phyloP scores from a whole-genome alignment of 2,797 vertebrate genomes.

The Anisognathus igniventris region DNA sequence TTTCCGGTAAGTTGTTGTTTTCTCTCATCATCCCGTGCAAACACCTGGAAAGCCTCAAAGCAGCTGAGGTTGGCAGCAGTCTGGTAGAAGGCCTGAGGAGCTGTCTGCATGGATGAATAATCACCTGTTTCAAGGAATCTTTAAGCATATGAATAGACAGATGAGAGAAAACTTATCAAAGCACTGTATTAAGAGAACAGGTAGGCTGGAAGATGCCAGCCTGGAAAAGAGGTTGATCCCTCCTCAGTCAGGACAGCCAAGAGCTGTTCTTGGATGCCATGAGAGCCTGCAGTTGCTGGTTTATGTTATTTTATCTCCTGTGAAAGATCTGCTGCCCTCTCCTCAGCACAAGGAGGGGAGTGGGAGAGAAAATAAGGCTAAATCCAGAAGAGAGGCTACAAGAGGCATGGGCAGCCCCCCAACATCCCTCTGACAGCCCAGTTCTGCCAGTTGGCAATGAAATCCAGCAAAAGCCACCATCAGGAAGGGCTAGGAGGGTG shows the following conservation, averaged over 20 bases:
- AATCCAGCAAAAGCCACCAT: not conserved
- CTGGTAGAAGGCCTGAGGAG: constrained; percentile 8
- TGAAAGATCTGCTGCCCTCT: not conserved
- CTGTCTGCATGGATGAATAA: constrained; percentile 23
- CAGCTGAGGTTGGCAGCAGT: not conserved
- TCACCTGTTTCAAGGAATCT: not conserved
- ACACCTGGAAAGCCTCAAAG: not conserved
- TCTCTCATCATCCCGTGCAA: not conserved
- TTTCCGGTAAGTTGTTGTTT: not conserved
- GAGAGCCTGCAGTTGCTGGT: not conserved
- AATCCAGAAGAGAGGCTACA: not conserved
- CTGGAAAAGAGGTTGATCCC: not conserved
- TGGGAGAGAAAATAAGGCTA: not conserved
- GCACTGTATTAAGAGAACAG: not conserved
- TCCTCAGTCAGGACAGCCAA: not conserved
- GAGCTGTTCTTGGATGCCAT: not conserved
- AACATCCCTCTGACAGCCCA: not conserved
- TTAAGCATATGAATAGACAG: not conserved
- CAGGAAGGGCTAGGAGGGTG: not conserved
- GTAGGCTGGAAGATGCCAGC: not conserved
- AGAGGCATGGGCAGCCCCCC: not conserved
- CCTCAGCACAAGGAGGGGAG: not conserved
- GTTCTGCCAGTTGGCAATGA: not conserved
- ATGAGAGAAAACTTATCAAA: not conserved
- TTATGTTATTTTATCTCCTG: not conserved